phyloP scores from a whole-genome alignment of 2,113 vertebrate genomes.

The Chloropsis cyanopogon region DNA sequence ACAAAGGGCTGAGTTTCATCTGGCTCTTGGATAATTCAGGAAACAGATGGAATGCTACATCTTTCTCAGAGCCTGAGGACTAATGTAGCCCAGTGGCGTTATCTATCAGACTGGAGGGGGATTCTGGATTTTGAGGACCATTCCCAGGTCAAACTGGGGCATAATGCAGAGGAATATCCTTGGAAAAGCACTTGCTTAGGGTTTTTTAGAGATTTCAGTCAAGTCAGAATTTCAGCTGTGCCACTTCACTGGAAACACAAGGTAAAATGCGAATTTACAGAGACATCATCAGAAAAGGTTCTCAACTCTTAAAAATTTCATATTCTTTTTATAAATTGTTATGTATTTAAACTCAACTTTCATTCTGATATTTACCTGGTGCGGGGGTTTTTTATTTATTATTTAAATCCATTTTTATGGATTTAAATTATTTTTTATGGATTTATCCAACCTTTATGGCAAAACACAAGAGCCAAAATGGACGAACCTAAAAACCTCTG shows the following conservation, averaged over 20 bases:
- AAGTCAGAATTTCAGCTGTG: background rate
- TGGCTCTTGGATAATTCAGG: constrained; percentile 20
- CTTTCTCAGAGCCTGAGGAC: background rate
- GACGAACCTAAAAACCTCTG: fast-evolving
- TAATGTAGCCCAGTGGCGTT: background rate
- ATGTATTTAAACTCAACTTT: background rate
- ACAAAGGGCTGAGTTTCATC: constrained; percentile 29
- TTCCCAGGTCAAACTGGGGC: background rate
- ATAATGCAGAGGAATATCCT: background rate
- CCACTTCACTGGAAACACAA: background rate
- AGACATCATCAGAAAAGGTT: background rate
- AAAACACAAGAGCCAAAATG: background rate
- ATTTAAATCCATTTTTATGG: background rate
- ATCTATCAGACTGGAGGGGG: background rate
- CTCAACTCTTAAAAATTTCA: background rate
- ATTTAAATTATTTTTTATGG: background rate
- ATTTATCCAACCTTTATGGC: background rate
- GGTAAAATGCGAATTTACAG: background rate
- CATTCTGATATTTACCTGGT: background rate
- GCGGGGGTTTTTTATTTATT: background rate
- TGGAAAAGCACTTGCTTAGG: background rate
- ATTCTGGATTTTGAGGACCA: background rate
- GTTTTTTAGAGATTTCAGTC: background rate
- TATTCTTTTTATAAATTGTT: background rate
- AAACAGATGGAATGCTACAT: constrained; percentile 46